Percentiles rank a stretch among this genome's conserved stretches.
phyloP scores from a whole-genome alignment of 1,140 invertebrate species.

The Drosophila nasuta region DNA sequence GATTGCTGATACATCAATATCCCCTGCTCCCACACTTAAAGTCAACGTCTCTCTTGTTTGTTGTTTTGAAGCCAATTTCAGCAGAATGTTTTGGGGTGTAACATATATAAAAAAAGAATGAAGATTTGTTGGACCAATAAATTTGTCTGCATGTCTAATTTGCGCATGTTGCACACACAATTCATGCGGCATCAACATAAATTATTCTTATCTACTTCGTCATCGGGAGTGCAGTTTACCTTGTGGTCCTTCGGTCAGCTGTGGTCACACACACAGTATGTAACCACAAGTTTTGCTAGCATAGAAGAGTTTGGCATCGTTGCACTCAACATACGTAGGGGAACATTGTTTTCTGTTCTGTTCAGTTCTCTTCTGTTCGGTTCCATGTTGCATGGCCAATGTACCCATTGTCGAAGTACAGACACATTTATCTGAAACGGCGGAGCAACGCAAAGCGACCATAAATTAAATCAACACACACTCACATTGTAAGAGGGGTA shows the following conservation, averaged over 20 bases:
- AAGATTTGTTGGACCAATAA: constrained; percentile 79
- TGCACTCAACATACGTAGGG: not conserved
- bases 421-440: constrained; percentile 79
- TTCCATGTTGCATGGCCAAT: constrained; percentile 27
- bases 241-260: constrained; percentile 67
- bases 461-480: constrained; percentile 77
- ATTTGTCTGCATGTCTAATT: constrained; percentile 82
- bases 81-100: not conserved
- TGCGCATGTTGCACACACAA: constrained; percentile 67
- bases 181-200: constrained; percentile 73
- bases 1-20: not conserved
- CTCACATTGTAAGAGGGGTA: not conserved
- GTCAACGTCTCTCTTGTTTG: not conserved
- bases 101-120: constrained; percentile 53
- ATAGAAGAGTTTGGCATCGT: constrained; percentile 24
- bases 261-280: constrained; percentile 60
- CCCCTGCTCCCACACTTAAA: not conserved
- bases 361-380: too few species aligned
- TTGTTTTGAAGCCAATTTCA: not conserved
- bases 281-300: constrained; percentile 65
- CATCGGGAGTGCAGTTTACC: constrained; percentile 77
- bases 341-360: constrained; percentile 16
- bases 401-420: constrained; percentile 73
- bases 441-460: constrained; percentile 54
- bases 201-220: constrained; percentile 80